Base-by-base conservation (phyloP, 2,113 vertebrate species). In the Gallinago jamesoni region DNA sequence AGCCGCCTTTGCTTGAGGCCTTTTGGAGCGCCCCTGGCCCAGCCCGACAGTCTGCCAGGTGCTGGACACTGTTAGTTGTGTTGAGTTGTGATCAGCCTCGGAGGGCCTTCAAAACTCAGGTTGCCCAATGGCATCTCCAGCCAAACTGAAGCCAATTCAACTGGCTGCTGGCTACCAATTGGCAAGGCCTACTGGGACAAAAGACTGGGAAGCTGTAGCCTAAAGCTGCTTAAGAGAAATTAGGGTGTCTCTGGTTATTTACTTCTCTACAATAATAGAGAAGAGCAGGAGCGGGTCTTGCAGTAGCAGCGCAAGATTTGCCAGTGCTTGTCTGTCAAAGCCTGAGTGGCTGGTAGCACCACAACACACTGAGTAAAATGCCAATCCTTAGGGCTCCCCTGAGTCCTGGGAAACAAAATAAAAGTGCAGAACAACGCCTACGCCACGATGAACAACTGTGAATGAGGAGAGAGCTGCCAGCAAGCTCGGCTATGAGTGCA, bases 381-480 rank as follows among this genome's bases (percentile, higher is more conserved):
- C 33, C 79, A 89, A n/a, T 77, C 43, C 45, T 69, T 14, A 7
- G 23, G 57, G 80, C 13, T 95, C 45, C 31, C 45, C n/a, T 25
- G 52, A 35, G 72, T 30, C 59, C 18, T 47, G 35, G 47, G 23
- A 87, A 87, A 55, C 19, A 78, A 70, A 89, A 56, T 1, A 37
- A 59, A 85, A 84, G 37, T 33, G 28, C 59, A 69, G 68, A 89
- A 10, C 24, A 53, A 17, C 4, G 3, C 33, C 72, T 35, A 45
- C 1, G 0, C 27, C 0, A 0, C 1, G 2, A 11, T 13, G 50
- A 66, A 48, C 41, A 81, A n/a, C 76, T 77, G 14, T 39, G 64
- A 53, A 17, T 7, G 24, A 70, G 80, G 55, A 69, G 53, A 47
- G 75, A 88, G n/a, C 84, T 75, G 8, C 0, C 25, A 45, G 53